These are phyloP conservation scores for Drosophila azteca DNA, from an alignment of 1,140 invertebrate species.

Conservation along the genomic window DNA sequence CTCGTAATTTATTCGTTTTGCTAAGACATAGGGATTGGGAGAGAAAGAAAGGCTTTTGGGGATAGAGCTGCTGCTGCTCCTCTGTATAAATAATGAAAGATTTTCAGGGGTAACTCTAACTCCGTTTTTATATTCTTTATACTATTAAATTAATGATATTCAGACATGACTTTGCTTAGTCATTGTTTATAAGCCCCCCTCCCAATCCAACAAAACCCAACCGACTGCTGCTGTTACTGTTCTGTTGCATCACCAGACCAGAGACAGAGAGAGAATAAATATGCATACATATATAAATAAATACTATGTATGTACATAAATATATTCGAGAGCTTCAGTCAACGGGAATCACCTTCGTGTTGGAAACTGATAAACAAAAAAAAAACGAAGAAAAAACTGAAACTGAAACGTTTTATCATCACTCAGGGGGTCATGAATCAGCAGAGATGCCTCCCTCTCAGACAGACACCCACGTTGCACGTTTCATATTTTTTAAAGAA, in stretches of 20 bases:
- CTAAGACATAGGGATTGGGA: no score
- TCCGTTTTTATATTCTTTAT: no score
- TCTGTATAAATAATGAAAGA: no score
- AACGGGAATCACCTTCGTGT: no score
- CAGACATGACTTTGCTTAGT: not conserved
- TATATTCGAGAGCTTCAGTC: not conserved
- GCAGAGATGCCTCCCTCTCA: no score
- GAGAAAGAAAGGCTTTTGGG: no score
- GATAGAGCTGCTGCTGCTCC: no score
- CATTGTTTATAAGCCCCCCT: slow-evolving; percentile 7
- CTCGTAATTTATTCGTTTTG: no score
- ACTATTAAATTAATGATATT: not conserved
- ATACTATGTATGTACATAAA: not conserved
- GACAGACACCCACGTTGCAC: slow-evolving; percentile 5
- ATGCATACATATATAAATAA: slow-evolving; percentile 1
- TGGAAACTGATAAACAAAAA: slow-evolving; percentile 1
- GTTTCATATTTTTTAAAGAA: not conserved
- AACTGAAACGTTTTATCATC: not conserved
- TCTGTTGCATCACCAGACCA: slow-evolving; percentile 9
- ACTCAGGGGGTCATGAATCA: no score
- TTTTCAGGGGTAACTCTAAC: no score
- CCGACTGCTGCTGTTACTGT: not conserved
- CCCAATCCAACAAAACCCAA: not conserved
- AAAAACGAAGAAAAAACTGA: not conserved
- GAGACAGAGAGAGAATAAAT: slow-evolving; percentile 3